Conservation (phyloP, 2,113 vertebrate genomes). For the Rhea pennata region DNA sequence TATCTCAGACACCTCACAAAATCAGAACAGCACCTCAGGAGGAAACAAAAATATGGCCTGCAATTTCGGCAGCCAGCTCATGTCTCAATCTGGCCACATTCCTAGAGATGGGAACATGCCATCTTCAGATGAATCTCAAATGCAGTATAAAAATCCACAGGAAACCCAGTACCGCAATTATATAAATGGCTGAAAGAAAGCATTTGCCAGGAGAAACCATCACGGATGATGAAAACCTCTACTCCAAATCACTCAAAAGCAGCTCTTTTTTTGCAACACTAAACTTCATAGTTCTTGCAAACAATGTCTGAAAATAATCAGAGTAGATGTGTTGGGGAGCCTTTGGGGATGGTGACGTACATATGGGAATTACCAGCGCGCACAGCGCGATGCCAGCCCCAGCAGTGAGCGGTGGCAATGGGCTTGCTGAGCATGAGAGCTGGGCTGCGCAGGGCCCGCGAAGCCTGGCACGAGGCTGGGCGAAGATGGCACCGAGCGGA, state of each 20-base stretch:
- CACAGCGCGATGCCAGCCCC: neutral
- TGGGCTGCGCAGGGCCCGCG: neutral
- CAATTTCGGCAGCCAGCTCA: neutral
- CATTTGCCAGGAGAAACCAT: constrained; percentile 21
- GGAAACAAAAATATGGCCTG: neutral
- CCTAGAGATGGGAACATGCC: constrained; percentile 33
- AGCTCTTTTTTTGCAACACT: neutral
- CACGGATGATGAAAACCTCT: constrained; percentile 12
- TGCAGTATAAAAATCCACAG: constrained; percentile 36
- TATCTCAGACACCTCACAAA: neutral
- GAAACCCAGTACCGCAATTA: neutral
- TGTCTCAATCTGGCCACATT: constrained; percentile 26
- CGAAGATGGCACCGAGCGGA: neutral
- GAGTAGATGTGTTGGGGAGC: neutral
- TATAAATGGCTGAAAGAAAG: constrained; percentile 7
- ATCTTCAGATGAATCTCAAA: constrained; percentile 42
- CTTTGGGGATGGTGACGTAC: neutral
- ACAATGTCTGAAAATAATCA: neutral
- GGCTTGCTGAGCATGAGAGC: neutral
- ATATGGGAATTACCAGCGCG: neutral
- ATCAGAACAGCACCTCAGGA: neutral
- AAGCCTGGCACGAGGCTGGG: neutral
- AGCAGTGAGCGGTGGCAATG: fast-evolving
- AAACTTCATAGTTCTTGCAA: neutral
- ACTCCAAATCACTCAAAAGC: constrained; percentile 7